A percentile compares a stretch with the other conserved stretches of the same genome.
These are phyloP conservation scores for Ectemnius continuus DNA, from an alignment of 2,888 invertebrate species.

Conservation along the genomic window DNA sequence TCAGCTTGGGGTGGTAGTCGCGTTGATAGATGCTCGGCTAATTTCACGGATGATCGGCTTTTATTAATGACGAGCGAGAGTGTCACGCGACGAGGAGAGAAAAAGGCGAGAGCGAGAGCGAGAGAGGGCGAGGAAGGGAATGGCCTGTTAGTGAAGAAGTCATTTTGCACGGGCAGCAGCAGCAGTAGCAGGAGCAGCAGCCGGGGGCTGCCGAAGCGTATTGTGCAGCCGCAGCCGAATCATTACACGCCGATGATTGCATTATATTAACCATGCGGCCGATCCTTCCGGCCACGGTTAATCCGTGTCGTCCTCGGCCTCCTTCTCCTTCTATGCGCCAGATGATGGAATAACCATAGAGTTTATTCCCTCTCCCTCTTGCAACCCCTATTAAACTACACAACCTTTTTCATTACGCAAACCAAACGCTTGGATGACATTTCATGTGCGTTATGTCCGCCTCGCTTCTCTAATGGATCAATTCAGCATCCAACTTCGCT, in stretches of 20 bases:
- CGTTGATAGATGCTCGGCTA: slow-evolving; percentile 69
- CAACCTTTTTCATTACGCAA: not conserved
- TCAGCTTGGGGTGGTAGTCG: slow-evolving; percentile 37
- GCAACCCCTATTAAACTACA: not conserved
- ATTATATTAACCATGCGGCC: slow-evolving; percentile 72
- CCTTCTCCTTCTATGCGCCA: slow-evolving; percentile 30
- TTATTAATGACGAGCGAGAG: slow-evolving; percentile 69
- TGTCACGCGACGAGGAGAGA: slow-evolving; percentile 43
- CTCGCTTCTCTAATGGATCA: not conserved
- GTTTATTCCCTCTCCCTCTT: slow-evolving; percentile 14
- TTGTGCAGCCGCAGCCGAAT: slow-evolving; percentile 57
- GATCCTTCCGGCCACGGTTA: slow-evolving; percentile 69
- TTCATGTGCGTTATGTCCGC: slow-evolving; percentile 11
- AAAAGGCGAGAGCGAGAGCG: slow-evolving; percentile 59
- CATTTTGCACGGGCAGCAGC: slow-evolving; percentile 53
- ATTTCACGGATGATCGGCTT: slow-evolving; percentile 76
- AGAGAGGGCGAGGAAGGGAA: slow-evolving; percentile 50
- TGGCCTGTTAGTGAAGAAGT: slow-evolving; percentile 52
- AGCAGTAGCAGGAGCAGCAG: slow-evolving; percentile 52
- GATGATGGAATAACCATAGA: slow-evolving; percentile 41
- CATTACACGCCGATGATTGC: slow-evolving; percentile 71
- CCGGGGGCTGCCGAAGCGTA: slow-evolving; percentile 28
- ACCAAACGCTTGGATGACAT: slow-evolving; percentile 16
- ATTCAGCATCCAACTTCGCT: not conserved
- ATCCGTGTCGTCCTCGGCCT: slow-evolving; percentile 58